phyloP scores from a whole-genome alignment of 2,113 vertebrate genomes.

The Willisornis vidua region DNA sequence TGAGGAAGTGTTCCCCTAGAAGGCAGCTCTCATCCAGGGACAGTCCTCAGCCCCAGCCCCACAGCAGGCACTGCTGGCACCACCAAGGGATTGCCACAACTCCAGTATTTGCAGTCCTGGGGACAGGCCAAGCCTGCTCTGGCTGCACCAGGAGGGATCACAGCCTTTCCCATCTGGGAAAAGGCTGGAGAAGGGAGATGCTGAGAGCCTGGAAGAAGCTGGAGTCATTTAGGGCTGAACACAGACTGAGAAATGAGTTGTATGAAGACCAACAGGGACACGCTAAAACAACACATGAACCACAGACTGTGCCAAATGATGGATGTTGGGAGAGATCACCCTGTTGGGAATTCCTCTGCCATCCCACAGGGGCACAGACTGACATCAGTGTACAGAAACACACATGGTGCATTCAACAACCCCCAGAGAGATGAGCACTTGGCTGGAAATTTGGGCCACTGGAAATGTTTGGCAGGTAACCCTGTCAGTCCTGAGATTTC shows the following conservation, averaged over 20 bases:
- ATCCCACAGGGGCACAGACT: not conserved
- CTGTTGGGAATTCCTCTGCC: not conserved
- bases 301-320: not conserved
- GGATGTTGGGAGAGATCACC: not conserved
- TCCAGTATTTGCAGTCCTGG: not conserved
- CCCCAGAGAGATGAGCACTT: not conserved
- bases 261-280: not conserved
- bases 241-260: not conserved
- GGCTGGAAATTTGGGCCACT: not conserved
- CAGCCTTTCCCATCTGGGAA: not conserved
- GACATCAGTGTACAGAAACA: not conserved
- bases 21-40: not conserved
- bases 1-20: not conserved
- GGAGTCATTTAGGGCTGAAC: not conserved
- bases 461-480: not conserved
- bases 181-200: not conserved
- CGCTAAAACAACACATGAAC: not conserved
- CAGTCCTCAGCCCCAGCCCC: not conserved
- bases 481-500: not conserved
- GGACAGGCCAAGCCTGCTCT: rapidly evolving
- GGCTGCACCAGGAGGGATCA: not conserved
- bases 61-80: not conserved
- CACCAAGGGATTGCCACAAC: not conserved
- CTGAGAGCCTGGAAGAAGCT: not conserved
- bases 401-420: not conserved